Base-by-base conservation (phyloP, 1,140 invertebrate species). In the Magallana gigas region DNA sequence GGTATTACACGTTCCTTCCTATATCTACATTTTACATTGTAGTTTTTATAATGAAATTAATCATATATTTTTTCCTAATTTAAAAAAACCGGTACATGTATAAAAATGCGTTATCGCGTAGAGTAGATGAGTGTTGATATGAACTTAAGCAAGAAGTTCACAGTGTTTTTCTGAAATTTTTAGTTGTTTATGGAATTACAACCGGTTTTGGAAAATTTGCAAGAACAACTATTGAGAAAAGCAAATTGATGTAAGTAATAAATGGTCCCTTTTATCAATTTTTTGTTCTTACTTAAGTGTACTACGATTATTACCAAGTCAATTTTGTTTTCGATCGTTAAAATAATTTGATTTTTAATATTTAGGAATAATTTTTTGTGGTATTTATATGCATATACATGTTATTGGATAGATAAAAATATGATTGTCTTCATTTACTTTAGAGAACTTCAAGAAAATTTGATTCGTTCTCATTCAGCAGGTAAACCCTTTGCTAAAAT, bases 161-260 rank as follows among this genome's bases (percentile, higher is more conserved):
- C 0, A 48, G 36, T 48, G 5, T 48, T 48, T 48, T 48, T 48
- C 36, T 48, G 5, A 64, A 64, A 56, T 86, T 95, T 92, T 91
- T 87, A 96, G 96, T 96, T 87, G 96, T 96, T 8, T 97, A 97
- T 93, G 97, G 97, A 23, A 96, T 97, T 59, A 97, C 96, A 7
- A 97, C 97, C n/a, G 97, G 97, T 58, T 97, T 97, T 93, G 97
- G 97, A 84, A 97, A 97, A 89, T 97, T 97, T 95, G 96, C 97
- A 0, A 95, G 95, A 8, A 96, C 95, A 1, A 94, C 95, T 8
- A 97, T 97, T 84, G 92, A 94, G 23, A 94, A 94, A 18, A 95
- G 96, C 82, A 96, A 97, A 90, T 93, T 97, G 1, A 94, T 95
- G 96, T 96, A 95, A 94, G 92, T 92, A 80, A n/a, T 76, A 48